phyloP scores from a whole-genome alignment of 2,888 invertebrate species.

The Bugulina stolonifera region DNA sequence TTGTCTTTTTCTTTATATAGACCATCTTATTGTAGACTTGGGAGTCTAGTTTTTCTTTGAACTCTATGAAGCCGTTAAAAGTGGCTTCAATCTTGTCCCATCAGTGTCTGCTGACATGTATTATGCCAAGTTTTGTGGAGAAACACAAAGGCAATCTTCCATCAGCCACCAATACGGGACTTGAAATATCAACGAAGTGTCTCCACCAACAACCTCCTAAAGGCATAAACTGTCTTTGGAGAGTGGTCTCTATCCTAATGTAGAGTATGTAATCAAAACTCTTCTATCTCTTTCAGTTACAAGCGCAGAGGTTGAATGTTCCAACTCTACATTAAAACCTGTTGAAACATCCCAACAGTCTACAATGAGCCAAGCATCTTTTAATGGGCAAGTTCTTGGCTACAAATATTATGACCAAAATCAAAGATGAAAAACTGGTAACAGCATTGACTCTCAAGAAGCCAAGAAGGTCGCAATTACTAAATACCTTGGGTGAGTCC shows the following conservation, averaged over 20 bases:
- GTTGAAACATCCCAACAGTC: background rate
- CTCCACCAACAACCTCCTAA: background rate
- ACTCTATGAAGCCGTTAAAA: background rate
- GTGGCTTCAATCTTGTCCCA: background rate
- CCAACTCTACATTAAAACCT: background rate
- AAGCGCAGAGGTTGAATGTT: too few species aligned
- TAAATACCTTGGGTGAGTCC: too few species aligned
- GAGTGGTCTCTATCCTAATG: background rate
- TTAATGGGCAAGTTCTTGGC: too few species aligned
- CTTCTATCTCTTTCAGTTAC: background rate
- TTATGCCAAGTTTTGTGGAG: background rate
- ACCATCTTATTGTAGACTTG: background rate
- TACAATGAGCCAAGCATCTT: background rate
- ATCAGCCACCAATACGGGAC: background rate
- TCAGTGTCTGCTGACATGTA: background rate
- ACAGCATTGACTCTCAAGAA: too few species aligned
- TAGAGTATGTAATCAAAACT: background rate
- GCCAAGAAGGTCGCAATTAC: too few species aligned
- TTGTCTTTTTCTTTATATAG: background rate
- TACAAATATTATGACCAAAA: too few species aligned
- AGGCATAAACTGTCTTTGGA: background rate
- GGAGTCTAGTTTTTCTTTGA: background rate
- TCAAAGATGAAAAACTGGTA: too few species aligned
- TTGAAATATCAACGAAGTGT: background rate
- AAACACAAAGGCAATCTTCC: background rate